Evolutionary conservation across 2,888 invertebrate species (phyloP).

Genomic region (Lepidochrysops patricia): DNA sequence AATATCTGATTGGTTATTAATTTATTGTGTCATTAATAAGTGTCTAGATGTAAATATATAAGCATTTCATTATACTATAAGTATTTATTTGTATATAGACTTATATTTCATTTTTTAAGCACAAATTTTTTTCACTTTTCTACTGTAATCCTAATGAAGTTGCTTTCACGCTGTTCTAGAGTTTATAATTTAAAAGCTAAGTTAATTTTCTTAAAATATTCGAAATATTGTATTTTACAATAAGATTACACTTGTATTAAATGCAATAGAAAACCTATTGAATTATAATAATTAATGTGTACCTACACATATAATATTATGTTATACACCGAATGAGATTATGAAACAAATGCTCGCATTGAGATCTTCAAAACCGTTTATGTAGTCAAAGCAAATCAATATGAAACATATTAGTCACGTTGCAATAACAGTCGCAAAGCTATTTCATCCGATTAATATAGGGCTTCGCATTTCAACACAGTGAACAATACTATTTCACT

Average conservation of each 20-base stretch:
- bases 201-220: neutral
- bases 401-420: slow-evolving; percentile 6
- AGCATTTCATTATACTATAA: no score
- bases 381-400: neutral
- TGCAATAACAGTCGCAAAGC: neutral
- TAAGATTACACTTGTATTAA: no score
- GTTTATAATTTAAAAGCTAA: neutral
- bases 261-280: no score
- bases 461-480: neutral
- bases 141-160: neutral
- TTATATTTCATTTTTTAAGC: neutral
- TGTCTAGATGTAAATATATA: neutral
- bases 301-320: no score
- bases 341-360: no score
- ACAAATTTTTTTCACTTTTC: neutral
- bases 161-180: neutral
- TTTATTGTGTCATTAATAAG: neutral
- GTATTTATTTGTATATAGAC: neutral
- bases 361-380: neutral
- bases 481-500: neutral
- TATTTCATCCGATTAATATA: neutral
- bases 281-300: no score
- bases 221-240: neutral
- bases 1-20: neutral
- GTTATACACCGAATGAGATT: no score